Evolutionary conservation across 1,140 invertebrate species (phyloP), one percentile per base, ranked within the genome.

Genomic region (Daktulosphaira vitifoliae): DNA sequence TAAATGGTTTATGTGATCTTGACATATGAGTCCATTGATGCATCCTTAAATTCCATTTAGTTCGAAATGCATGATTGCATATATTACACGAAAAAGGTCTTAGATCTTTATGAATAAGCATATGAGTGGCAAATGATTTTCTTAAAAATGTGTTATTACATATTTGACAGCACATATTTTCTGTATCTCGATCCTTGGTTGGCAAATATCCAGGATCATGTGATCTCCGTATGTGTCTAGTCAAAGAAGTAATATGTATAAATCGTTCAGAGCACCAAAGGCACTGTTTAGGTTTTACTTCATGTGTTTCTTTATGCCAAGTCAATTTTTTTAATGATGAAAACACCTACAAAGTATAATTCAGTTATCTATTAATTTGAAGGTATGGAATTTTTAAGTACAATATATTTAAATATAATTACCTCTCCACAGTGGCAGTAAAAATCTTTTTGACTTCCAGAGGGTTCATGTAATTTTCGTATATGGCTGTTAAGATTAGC

Each of bases 11-110:
- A 16, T 85, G 82, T 1, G 84, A 85, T 26, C 88, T 81, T 39
- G 84, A 84, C 15, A 86, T 85, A 74, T 93, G 90, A n/a, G 88
- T 89, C 89, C 89, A 92, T 65, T 85, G 83, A 76, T 93, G 90
- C 68, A 89, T 79, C 71, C 90, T 87, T 39, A 92, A 77, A 74
- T 92, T 93, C 86, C 88, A 90, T 75, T 90, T 90, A 42, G 89
- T 91, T 50, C 84, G 86, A 76, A 92, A 92, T 26, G 81, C 79
- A 72, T 90, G 91, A 67, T 84, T 87, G 76, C 90, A 92, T 29
- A 91, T 84, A 54, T 84, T 79, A 76, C 90, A 93, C 53, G 82
- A 78, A 76, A 82, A 88, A 6, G 86, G 86, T 52, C 83, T 82
- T 53, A 83, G 80, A 16, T 84, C 86, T 68, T 82, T 85, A 74